Evolutionary conservation across 2,113 vertebrate species (phyloP).

Genomic region (Procapra przewalskii): DNA sequence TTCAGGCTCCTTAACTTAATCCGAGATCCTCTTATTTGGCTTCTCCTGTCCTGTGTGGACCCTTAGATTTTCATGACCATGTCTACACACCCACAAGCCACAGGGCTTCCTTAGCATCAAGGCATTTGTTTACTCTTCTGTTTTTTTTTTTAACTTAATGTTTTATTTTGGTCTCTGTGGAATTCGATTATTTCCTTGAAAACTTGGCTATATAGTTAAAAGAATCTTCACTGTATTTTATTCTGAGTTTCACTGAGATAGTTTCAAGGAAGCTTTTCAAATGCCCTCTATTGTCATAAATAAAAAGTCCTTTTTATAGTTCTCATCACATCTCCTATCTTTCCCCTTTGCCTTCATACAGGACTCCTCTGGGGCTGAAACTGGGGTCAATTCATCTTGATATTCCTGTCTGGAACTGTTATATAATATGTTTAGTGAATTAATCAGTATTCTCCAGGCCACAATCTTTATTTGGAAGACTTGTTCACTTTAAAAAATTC

Average conservation of each 20-base stretch:
- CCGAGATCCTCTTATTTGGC: neutral
- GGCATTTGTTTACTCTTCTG: neutral
- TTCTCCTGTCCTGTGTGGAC: neutral
- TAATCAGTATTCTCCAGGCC: conserved; percentile 1
- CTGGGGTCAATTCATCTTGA: neutral
- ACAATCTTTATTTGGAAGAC: conserved; percentile 8
- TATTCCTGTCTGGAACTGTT: neutral
- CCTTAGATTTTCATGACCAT: neutral
- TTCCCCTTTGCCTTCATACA: neutral
- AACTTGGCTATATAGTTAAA: conserved; percentile 21
- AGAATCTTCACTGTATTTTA: neutral
- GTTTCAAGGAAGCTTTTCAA: neutral
- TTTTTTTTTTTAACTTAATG: neutral
- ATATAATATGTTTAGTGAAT: neutral
- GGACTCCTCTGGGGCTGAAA: neutral
- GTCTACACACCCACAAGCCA: neutral
- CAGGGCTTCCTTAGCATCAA: neutral
- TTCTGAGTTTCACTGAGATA: neutral
- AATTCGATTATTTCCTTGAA: neutral
- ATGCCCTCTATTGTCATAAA: neutral
- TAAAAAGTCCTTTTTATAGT: neutral
- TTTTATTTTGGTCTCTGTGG: neutral
- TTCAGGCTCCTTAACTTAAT: neutral
- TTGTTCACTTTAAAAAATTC: conserved; percentile 28
- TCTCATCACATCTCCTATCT: neutral